Percentiles rank a stretch among this genome's conserved stretches.
Evolutionary conservation across 2,888 invertebrate genomes (phyloP).

Genomic region (Caenorhabditis imperialis): DNA sequence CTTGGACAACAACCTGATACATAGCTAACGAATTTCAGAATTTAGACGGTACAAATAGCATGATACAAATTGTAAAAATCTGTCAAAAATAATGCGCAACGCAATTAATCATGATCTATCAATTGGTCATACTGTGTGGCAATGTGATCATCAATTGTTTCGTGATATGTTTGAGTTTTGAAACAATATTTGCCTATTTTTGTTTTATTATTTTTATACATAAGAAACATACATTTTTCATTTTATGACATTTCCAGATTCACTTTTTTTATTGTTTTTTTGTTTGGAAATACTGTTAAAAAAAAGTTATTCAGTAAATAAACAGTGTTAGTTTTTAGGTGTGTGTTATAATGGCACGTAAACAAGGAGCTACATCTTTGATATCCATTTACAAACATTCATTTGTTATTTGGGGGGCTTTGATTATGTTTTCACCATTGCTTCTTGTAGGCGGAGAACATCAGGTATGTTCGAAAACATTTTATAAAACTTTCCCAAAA

Average conservation of each 20-base stretch:
- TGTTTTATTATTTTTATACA: too few relatives aligned
- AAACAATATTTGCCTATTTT: too few relatives aligned
- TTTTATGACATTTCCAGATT: too few relatives aligned
- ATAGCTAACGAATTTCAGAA: too few relatives aligned
- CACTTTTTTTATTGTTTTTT: too few relatives aligned
- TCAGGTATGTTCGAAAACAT: constrained; percentile 23
- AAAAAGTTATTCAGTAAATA: too few relatives aligned
- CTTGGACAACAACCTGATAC: too few relatives aligned
- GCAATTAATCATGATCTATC: constrained; percentile 34
- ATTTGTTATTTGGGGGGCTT: constrained; percentile 52
- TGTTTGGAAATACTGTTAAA: too few relatives aligned
- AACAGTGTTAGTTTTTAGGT: neutral
- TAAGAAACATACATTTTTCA: too few relatives aligned
- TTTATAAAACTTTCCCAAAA: neutral
- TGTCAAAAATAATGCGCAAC: constrained; percentile 33
- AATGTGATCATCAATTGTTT: constrained; percentile 41
- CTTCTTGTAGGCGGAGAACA: constrained; percentile 38
- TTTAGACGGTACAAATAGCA: too few relatives aligned
- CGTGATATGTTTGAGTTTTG: constrained; percentile 22
- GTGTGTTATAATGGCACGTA: constrained; percentile 32
- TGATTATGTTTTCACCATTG: constrained; percentile 45
- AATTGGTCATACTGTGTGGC: constrained; percentile 42
- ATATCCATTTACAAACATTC: constrained; percentile 46
- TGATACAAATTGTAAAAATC: too few relatives aligned
- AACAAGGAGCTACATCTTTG: constrained; percentile 31